phyloP scores from a whole-genome alignment of 2,888 invertebrate genomes.

The Himalopsyche tibetana region DNA sequence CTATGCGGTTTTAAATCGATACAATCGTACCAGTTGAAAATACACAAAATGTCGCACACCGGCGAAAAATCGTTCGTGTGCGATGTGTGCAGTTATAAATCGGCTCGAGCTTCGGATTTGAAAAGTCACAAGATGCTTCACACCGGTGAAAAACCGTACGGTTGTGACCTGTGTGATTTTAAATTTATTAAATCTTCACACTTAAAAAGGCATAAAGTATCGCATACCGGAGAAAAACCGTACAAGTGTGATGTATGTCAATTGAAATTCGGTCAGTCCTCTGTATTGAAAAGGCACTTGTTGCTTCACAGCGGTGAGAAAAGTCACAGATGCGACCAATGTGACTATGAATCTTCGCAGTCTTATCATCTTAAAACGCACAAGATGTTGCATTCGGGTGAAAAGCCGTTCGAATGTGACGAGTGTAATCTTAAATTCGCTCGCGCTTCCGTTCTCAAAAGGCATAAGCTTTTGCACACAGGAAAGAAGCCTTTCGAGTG shows the following conservation, averaged over 20 bases:
- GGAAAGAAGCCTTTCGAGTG: conserved; percentile 36
- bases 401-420: conserved; percentile 12
- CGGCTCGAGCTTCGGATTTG: too few relatives aligned
- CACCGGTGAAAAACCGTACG: too few relatives aligned
- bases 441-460: not conserved
- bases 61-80: too few relatives aligned
- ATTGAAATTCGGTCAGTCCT: too few relatives aligned
- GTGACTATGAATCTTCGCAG: conserved; percentile 73
- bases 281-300: conserved; percentile 68
- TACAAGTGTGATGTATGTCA: conserved; percentile 34
- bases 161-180: too few relatives aligned
- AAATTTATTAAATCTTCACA: too few relatives aligned
- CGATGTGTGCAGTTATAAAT: too few relatives aligned
- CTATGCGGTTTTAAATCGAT: too few relatives aligned
- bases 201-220: too few relatives aligned
- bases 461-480: not conserved
- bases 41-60: too few relatives aligned
- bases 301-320: conserved; percentile 76
- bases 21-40: too few relatives aligned
- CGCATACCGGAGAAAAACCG: conserved; percentile 7
- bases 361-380: conserved; percentile 76
- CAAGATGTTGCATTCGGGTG: conserved; percentile 67
- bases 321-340: conserved; percentile 72
- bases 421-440: not conserved
- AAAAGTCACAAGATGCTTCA: too few relatives aligned